Percentiles rank a stretch among this genome's conserved stretches.
phyloP scores from a whole-genome alignment of 2,888 invertebrate species.

The Gasteruption jaculator region DNA sequence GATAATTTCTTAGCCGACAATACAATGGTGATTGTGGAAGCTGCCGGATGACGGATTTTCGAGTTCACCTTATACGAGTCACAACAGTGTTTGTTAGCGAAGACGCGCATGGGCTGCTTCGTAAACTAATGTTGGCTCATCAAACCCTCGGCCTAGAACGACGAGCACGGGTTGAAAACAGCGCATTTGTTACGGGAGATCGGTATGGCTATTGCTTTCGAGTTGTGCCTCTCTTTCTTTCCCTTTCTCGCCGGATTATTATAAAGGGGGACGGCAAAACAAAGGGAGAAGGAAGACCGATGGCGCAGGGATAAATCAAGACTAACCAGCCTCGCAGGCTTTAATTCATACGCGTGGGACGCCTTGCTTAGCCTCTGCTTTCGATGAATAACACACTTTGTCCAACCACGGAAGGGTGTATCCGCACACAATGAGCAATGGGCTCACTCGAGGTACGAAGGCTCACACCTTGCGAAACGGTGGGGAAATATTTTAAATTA shows the following conservation, averaged over 20 bases:
- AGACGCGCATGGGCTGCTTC: slow-evolving; percentile 29
- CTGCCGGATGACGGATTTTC: slow-evolving; percentile 42
- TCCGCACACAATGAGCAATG: too few species aligned
- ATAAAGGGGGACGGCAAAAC: slow-evolving; percentile 35
- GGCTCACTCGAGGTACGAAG: too few species aligned
- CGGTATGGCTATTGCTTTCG: too few species aligned
- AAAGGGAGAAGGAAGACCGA: slow-evolving; percentile 43
- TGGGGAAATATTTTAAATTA: too few species aligned
- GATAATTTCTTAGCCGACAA: slow-evolving; percentile 41
- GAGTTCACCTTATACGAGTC: slow-evolving; percentile 45
- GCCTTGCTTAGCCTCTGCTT: too few species aligned
- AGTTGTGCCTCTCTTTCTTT: too few species aligned
- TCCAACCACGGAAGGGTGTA: too few species aligned
- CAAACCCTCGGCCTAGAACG: slow-evolving; percentile 25
- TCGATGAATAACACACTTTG: too few species aligned
- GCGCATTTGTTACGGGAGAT: slow-evolving; percentile 46
- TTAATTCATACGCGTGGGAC: slow-evolving; percentile 46
- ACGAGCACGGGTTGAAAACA: slow-evolving; percentile 37
- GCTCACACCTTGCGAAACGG: too few species aligned
- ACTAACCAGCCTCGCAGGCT: slow-evolving; percentile 45
- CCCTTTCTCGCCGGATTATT: slow-evolving; percentile 37
- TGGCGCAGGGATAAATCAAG: slow-evolving; percentile 49
- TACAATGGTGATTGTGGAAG: slow-evolving; percentile 40
- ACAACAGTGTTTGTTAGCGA: slow-evolving; percentile 45
- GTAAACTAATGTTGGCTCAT: slow-evolving; percentile 39